Evolutionary conservation across 2,113 vertebrate species (phyloP).

Genomic region (Rana temporaria): DNA sequence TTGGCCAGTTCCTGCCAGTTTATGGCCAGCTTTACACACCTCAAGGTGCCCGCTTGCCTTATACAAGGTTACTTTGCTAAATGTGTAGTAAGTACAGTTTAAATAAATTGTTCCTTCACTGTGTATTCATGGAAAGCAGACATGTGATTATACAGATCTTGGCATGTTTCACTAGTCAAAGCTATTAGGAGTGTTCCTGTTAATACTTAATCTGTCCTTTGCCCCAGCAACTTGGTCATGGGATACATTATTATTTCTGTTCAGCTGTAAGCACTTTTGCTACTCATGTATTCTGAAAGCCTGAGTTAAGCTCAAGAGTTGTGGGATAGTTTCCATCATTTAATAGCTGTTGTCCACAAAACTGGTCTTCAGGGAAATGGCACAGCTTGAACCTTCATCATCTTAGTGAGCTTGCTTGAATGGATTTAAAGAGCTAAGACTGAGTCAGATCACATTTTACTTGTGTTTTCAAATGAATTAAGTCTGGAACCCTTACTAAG

Average conservation of each 20-base stretch:
- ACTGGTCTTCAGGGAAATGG: conserved; percentile 5
- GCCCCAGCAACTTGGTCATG: conserved; percentile 32
- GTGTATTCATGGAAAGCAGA: neutral
- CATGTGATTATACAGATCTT: neutral
- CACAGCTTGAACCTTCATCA: conserved; percentile 22
- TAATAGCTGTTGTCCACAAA: neutral
- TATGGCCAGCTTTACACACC: no score
- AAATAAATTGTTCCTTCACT: no score
- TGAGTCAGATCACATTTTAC: neutral
- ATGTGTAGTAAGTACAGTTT: no score
- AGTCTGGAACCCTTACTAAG: no score
- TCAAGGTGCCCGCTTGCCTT: no score
- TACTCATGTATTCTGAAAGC: neutral
- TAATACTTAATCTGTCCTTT: conserved; percentile 46
- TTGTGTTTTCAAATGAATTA: no score
- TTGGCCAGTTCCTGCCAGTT: no score
- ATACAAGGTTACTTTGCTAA: no score
- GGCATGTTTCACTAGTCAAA: conserved; percentile 6
- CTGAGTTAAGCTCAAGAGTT: neutral
- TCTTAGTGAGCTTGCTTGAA: neutral
- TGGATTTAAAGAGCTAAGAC: neutral
- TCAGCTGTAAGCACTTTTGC: conserved; percentile 15
- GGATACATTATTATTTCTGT: conserved; percentile 33
- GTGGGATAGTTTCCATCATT: conserved; percentile 1
- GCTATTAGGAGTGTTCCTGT: conserved; percentile 37